These are phyloP conservation scores for Poeciliopsis turneri DNA, from an alignment of 2,797 vertebrate genomes.

Conservation along the genomic window DNA sequence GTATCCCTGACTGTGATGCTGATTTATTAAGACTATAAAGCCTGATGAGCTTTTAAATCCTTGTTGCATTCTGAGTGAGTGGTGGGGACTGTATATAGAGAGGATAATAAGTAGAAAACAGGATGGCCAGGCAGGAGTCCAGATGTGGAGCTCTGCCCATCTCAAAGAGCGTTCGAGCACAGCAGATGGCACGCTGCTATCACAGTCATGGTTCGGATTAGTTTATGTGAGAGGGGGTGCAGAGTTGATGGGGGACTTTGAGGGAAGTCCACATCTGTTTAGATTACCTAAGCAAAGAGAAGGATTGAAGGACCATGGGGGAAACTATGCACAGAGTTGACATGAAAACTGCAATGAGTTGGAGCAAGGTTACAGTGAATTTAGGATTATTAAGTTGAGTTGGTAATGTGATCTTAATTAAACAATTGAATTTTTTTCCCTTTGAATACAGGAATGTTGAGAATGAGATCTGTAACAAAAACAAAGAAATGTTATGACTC, in stretches of 20 bases:
- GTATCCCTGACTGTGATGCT: conserved; percentile 34
- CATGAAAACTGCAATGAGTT: not conserved
- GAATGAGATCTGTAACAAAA: conserved; percentile 22
- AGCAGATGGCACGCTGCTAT: conserved; percentile 70
- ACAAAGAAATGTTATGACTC: conserved; percentile 28
- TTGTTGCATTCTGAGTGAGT: conserved; percentile 34
- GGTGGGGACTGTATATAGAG: conserved; percentile 35
- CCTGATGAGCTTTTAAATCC: conserved; percentile 61
- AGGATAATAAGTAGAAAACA: conserved; percentile 48
- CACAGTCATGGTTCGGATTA: conserved; percentile 64
- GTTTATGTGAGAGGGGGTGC: conserved; percentile 51
- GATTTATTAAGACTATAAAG: conserved; percentile 52
- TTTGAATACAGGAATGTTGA: not conserved
- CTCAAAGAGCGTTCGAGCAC: conserved; percentile 46
- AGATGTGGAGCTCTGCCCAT: conserved; percentile 69
- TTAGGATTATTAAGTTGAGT: not conserved
- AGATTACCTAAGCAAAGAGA: conserved; percentile 49
- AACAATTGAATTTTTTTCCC: not conserved
- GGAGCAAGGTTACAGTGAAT: not conserved
- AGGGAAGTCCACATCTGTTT: conserved; percentile 71
- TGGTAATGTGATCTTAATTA: conserved; percentile 10
- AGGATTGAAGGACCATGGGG: conserved; percentile 7
- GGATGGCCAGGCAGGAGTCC: conserved; percentile 55
- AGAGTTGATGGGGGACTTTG: conserved; percentile 40
- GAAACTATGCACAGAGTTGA: conserved; percentile 6